A percentile compares a stretch with the other conserved stretches of the same genome.
phyloP scores from a whole-genome alignment of 2,113 vertebrate species.

The Eolophus roseicapilla region DNA sequence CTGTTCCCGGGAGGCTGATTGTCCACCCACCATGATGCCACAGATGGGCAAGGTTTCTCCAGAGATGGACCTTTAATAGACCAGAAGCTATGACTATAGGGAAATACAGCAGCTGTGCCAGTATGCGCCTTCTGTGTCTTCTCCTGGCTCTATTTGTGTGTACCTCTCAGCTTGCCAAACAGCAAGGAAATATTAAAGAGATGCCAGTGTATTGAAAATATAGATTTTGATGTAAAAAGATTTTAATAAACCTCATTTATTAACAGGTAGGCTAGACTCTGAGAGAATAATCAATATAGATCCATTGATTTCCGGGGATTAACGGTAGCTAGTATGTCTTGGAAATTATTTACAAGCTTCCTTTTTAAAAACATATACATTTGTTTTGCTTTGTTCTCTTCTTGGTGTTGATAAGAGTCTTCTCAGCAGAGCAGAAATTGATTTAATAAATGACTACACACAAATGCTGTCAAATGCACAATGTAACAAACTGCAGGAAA shows the following conservation, averaged over 20 bases:
- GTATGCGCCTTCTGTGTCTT: background rate
- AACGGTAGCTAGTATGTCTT: background rate
- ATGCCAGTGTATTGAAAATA: background rate
- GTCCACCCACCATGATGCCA: fast-evolving
- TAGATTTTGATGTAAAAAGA: background rate
- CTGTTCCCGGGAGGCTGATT: background rate
- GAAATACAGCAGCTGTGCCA: background rate
- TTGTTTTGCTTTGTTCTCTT: background rate
- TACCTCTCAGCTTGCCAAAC: background rate
- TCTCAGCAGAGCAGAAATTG: constrained; percentile 11
- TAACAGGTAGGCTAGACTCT: background rate
- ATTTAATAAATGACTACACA: constrained; percentile 22
- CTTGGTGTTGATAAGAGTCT: constrained; percentile 5
- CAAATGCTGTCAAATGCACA: constrained; percentile 35
- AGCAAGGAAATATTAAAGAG: background rate
- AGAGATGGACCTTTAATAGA: background rate
- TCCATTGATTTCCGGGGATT: constrained; percentile 4
- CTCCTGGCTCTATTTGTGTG: fast-evolving
- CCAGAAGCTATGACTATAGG: background rate
- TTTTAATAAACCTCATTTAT: constrained; percentile 32
- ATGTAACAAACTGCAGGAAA: constrained; percentile 11
- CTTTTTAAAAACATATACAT: background rate
- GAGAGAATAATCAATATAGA: constrained; percentile 1
- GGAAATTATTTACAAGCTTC: background rate
- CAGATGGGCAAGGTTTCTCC: background rate